Conservation (phyloP, 2,797 vertebrate species). For the Gallinago stenura region DNA sequence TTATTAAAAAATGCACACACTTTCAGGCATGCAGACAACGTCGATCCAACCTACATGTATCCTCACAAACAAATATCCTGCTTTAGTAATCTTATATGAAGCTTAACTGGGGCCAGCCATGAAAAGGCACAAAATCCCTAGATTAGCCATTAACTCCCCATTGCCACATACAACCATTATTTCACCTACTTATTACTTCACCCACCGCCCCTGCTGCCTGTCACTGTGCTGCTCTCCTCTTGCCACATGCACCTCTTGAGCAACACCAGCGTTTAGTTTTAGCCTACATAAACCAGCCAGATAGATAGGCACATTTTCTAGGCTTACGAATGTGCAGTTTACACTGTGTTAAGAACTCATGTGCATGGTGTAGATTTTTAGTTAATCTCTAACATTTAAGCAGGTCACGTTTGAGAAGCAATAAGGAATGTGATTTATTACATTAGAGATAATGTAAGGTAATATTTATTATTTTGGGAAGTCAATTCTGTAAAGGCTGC, state of each 20-base stretch:
- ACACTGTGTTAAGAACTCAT: not conserved
- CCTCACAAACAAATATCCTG: not conserved
- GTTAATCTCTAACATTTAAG: conserved; percentile 1
- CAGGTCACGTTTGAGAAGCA: not conserved
- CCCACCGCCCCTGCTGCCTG: not conserved
- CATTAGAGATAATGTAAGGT: not conserved
- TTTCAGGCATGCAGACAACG: fast-evolving
- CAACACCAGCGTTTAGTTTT: not conserved
- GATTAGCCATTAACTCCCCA: conserved; percentile 62
- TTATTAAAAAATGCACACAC: not conserved
- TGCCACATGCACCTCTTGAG: conserved; percentile 63
- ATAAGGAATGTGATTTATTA: not conserved
- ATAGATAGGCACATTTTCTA: conserved; percentile 23
- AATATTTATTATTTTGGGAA: not conserved
- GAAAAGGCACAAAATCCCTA: conserved; percentile 22
- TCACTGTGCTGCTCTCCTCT: conserved; percentile 26
- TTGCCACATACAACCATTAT: conserved; percentile 54
- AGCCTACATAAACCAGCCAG: conserved; percentile 23
- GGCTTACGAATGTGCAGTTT: conserved; percentile 4
- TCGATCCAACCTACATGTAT: not conserved
- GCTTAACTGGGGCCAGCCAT: not conserved
- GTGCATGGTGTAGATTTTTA: not conserved
- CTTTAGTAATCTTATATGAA: not conserved
- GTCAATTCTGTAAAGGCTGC: not conserved
- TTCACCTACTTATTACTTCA: conserved; percentile 60